Evolutionary conservation across 2,113 vertebrate genomes (phyloP).

Genomic region (Muntiacus reevesi): DNA sequence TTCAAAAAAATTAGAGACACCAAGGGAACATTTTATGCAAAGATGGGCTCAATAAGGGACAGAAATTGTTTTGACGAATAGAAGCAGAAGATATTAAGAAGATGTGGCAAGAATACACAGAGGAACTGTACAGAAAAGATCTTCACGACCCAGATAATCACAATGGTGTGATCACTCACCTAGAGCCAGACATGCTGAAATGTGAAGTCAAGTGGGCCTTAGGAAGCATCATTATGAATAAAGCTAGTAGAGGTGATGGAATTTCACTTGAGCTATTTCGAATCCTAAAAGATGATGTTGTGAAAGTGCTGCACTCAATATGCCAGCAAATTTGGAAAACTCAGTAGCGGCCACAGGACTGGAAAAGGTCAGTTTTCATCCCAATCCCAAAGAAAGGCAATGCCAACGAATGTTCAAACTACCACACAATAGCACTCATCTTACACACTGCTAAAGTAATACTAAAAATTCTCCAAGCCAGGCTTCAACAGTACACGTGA

Average conservation of each 20-base stretch:
- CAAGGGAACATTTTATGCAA: not conserved
- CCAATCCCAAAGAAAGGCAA: not conserved
- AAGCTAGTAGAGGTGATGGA: not conserved
- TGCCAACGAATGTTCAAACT: not conserved
- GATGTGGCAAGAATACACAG: not conserved
- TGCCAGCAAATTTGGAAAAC: not conserved
- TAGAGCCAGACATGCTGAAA: not conserved
- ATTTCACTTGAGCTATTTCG: not conserved
- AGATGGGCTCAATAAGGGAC: not conserved
- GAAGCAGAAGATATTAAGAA: not conserved
- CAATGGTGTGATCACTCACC: not conserved
- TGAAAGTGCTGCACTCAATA: not conserved
- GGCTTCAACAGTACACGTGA: too few species aligned
- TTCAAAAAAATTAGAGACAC: not conserved
- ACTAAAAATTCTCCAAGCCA: too few species aligned
- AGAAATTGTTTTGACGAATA: not conserved
- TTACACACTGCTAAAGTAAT: not conserved
- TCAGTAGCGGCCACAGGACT: not conserved
- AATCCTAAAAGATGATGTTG: not conserved
- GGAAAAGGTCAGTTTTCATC: not conserved
- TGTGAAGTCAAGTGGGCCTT: not conserved
- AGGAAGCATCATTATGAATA: not conserved
- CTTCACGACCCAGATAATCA: not conserved
- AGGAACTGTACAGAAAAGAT: not conserved
- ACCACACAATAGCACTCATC: not conserved